Conservation (phyloP, 2,888 invertebrate genomes). For the Xylocampa areola region DNA sequence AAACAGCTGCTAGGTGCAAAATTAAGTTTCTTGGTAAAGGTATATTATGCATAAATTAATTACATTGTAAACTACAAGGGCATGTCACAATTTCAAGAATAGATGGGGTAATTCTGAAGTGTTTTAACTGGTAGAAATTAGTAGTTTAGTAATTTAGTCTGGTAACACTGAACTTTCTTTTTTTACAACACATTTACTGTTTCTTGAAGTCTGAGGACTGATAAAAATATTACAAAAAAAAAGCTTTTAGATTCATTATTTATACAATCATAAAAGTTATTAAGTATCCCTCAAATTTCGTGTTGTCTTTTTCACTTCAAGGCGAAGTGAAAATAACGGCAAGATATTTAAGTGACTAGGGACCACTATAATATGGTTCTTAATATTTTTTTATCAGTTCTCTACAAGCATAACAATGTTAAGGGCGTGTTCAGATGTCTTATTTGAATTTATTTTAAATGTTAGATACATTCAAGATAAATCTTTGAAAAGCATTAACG, state of each 20-base stretch:
- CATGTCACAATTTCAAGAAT: constrained; percentile 30
- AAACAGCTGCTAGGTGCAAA: constrained; percentile 36
- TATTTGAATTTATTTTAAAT: too few species aligned
- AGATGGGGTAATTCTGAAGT: constrained; percentile 20
- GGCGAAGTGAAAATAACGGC: too few species aligned
- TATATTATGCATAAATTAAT: constrained; percentile 29
- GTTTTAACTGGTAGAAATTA: constrained; percentile 37
- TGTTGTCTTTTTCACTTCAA: too few species aligned
- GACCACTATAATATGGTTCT: neutral
- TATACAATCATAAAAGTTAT: too few species aligned
- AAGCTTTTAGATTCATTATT: too few species aligned
- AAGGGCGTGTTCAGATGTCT: constrained; percentile 49
- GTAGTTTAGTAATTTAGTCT: constrained; percentile 42
- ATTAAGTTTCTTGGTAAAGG: constrained; percentile 42
- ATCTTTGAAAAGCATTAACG: too few species aligned
- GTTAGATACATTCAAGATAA: too few species aligned
- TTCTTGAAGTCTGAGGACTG: constrained; percentile 31
- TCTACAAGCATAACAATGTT: constrained; percentile 18
- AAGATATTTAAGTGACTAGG: too few species aligned
- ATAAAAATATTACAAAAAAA: constrained; percentile 5
- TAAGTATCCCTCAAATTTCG: too few species aligned
- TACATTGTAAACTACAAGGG: constrained; percentile 25
- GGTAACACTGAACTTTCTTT: constrained; percentile 29
- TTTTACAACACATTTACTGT: constrained; percentile 20
- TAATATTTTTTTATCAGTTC: constrained; percentile 27